These are phyloP conservation scores for Penaeus japonicus DNA, from an alignment of 1,140 invertebrate genomes.

Conservation along the genomic window DNA sequence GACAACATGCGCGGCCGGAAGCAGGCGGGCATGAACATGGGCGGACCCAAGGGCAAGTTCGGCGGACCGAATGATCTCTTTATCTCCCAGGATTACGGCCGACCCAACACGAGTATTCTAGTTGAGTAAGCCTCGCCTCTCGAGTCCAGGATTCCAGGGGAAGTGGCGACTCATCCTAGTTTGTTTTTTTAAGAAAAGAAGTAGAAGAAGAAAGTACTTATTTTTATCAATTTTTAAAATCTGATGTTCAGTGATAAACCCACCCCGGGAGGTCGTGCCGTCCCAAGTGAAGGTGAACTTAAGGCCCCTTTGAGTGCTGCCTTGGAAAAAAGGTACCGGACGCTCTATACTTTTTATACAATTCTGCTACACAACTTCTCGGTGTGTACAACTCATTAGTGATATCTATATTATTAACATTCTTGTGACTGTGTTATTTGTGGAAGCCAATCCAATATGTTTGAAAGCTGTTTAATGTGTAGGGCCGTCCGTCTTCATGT, in stretches of 20 bases:
- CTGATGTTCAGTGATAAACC: too few species aligned
- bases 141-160: background rate
- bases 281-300: too few species aligned
- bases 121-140: slow-evolving; percentile 28
- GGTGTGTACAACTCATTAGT: slow-evolving; percentile 34
- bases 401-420: slow-evolving; percentile 10
- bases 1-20: slow-evolving; percentile 35
- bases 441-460: background rate
- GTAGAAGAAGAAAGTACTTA: background rate
- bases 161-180: background rate
- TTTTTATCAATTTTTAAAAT: too few species aligned
- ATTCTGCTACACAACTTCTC: background rate
- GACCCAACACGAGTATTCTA: slow-evolving; percentile 48
- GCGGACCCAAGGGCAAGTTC: slow-evolving; percentile 38
- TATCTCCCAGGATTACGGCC: slow-evolving; percentile 37
- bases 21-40: slow-evolving; percentile 25
- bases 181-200: background rate
- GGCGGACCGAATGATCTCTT: slow-evolving; percentile 44
- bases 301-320: too few species aligned
- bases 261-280: too few species aligned
- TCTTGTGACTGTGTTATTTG: slow-evolving; percentile 48
- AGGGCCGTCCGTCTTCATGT: background rate
- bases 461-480: slow-evolving; percentile 15
- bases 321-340: too few species aligned
- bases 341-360: background rate